A percentile compares a stretch with the other conserved stretches of the same genome.
These are phyloP conservation scores for Mesoclemmys tuberculata DNA, from an alignment of 2,113 vertebrate genomes.

Conservation along the genomic window DNA sequence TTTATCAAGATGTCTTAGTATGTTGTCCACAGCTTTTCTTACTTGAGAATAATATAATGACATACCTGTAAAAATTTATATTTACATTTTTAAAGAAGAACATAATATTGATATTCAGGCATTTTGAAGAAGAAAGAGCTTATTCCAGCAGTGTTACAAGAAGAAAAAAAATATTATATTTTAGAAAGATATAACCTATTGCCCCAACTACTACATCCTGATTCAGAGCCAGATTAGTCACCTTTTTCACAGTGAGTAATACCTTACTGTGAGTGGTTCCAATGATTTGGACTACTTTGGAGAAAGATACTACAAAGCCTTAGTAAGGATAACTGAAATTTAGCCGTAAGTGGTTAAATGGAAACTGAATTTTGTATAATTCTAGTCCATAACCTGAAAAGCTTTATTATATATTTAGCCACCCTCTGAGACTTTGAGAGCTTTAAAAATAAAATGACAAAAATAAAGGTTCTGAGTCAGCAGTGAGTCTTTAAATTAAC, in stretches of 20 bases:
- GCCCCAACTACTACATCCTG: neutral
- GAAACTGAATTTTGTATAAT: neutral
- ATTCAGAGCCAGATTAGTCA: neutral
- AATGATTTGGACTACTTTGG: neutral
- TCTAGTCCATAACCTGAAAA: neutral
- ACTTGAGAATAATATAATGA: conserved; percentile 98
- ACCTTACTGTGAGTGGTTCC: neutral
- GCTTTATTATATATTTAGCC: neutral
- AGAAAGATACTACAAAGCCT: neutral
- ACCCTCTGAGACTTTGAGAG: neutral
- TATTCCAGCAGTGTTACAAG: conserved; percentile 1
- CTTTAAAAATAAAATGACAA: neutral
- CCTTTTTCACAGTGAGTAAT: neutral
- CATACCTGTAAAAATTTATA: conserved; percentile 85
- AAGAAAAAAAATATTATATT: conserved; percentile 15
- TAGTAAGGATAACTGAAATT: neutral
- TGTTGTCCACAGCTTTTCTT: conserved; percentile 95
- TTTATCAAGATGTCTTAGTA: conserved; percentile 96
- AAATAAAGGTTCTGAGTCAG: neutral
- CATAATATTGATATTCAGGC: neutral
- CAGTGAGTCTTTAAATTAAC: neutral
- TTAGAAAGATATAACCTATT: neutral
- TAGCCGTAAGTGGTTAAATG: neutral
- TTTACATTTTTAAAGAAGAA: neutral
- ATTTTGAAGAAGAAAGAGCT: conserved; percentile 15